A percentile compares a stretch with the other conserved stretches of the same genome.
Conservation (phyloP, 2,797 vertebrate genomes). For the Podargus strigoides region DNA sequence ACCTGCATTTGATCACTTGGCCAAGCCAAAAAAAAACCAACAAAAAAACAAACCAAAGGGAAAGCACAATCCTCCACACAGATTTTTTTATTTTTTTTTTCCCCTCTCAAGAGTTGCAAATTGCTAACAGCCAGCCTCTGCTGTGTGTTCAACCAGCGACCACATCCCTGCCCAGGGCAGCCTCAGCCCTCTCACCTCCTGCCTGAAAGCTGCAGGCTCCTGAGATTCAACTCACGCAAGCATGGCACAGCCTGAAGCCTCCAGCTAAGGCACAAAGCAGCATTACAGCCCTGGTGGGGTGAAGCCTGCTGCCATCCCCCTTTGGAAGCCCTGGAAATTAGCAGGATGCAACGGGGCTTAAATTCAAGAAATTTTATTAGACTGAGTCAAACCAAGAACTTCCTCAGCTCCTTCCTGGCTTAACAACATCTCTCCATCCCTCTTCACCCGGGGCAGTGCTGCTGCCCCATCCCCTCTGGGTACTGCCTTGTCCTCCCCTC, state of each 20-base stretch:
- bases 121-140: neutral
- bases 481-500: neutral
- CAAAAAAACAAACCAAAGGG: no score
- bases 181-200: neutral
- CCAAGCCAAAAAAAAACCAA: neutral
- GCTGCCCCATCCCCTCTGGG: neutral
- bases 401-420: neutral
- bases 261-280: neutral
- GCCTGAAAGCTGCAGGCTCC: neutral
- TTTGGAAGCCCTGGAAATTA: neutral
- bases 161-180: neutral
- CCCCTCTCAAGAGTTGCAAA: neutral
- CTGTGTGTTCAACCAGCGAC: neutral
- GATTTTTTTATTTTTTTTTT: neutral
- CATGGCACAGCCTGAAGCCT: neutral
- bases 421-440: neutral
- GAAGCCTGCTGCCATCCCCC: neutral
- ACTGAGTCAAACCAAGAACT: neutral
- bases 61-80: neutral
- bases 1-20: fast-evolving
- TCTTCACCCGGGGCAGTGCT: neutral
- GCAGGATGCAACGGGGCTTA: neutral
- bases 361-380: neutral
- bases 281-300: fast-evolving
- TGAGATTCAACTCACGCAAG: neutral